phyloP scores from a whole-genome alignment of 2,113 vertebrate genomes.

The Xenopus tropicalis region DNA sequence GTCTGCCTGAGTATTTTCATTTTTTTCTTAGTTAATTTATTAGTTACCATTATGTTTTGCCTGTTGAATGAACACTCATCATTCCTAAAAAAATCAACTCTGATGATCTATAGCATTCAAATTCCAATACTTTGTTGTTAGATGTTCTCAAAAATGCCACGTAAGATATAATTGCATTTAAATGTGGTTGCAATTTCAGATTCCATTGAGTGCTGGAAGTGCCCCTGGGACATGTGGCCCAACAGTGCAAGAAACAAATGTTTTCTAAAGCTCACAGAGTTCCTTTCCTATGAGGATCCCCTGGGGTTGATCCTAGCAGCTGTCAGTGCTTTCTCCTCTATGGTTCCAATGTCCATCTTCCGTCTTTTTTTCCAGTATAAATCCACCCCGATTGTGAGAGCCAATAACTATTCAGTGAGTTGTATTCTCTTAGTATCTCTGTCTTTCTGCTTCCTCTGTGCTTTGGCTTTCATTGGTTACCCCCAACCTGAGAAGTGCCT shows the following conservation, averaged over 20 bases:
- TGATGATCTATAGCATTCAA: too few relatives aligned
- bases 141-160: too few relatives aligned
- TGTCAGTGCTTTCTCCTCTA: conserved; percentile 2
- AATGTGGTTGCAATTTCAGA: conserved; percentile 35
- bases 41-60: too few relatives aligned
- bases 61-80: too few relatives aligned
- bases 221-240: conserved; percentile 45
- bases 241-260: conserved; percentile 17
- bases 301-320: conserved; percentile 4
- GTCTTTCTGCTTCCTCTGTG: conserved; percentile 36
- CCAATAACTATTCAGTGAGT: conserved; percentile 37
- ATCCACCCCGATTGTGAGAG: conserved; percentile 19
- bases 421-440: conserved; percentile 35
- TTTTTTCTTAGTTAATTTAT: too few relatives aligned
- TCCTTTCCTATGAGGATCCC: conserved; percentile 21
- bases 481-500: conserved; percentile 29
- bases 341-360: conserved; percentile 4
- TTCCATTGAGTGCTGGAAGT: conserved; percentile 51
- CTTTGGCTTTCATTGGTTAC: conserved; percentile 41
- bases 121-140: too few relatives aligned
- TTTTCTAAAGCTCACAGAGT: conserved; percentile 2
- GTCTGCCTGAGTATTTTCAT: too few relatives aligned
- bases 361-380: conserved; percentile 12
- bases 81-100: too few relatives aligned
- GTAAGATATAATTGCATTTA: too few relatives aligned